Base-by-base conservation (phyloP, 2,113 vertebrate genomes). In the Sialia sialis region DNA sequence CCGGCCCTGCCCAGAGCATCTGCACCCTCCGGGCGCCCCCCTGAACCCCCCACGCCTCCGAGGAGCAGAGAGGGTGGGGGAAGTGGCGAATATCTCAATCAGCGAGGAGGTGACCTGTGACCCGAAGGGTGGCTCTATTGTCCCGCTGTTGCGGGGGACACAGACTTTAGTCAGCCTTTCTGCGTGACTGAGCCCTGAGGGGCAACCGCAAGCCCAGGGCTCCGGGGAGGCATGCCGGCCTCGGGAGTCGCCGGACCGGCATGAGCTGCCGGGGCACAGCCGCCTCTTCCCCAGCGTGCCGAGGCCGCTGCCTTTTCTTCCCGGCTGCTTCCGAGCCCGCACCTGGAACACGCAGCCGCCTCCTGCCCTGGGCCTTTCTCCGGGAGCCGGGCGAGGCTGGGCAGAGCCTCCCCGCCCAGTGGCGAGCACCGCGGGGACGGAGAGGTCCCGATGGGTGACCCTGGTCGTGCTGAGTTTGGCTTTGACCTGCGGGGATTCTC, bases 61-160 rank as follows among this genome's bases (percentile, higher is more conserved):
- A 69, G 80, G 68, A 77, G 77, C 59, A 25, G 68, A 76, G 68
- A 46, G 83, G 68, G 55, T 64, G 64, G 93, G 94, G 94, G 84
- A 95, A 96, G 92, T 89, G 93, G 97, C 91, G 95, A 98, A 98
- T 98, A 98, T 98, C 98, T 98, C 98, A 98, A 98, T 98, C 98
- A 98, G 97, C 87, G 97, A 97, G 94, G 89, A 97, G 95, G 83
- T 94, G 97, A 98, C 98, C 98, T 98, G 93, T 98, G 98, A 97
- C 98, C 98, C 59, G 46, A 92, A 97, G 97, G 97, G 97, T 98
- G 97, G 98, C 97, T 98, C 97, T 94, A 98, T 98, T 98, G 98
- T 98, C 94, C 97, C 95, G 76, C 93, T 97, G 95, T 98, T 96
- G 96, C 95, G 96, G 91, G 95, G 97, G 95, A 97, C 97, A 97